Percentiles rank a stretch among this genome's conserved stretches.
Evolutionary conservation across 2,888 invertebrate species (phyloP).

Genomic region (Acrobasis consociella): DNA sequence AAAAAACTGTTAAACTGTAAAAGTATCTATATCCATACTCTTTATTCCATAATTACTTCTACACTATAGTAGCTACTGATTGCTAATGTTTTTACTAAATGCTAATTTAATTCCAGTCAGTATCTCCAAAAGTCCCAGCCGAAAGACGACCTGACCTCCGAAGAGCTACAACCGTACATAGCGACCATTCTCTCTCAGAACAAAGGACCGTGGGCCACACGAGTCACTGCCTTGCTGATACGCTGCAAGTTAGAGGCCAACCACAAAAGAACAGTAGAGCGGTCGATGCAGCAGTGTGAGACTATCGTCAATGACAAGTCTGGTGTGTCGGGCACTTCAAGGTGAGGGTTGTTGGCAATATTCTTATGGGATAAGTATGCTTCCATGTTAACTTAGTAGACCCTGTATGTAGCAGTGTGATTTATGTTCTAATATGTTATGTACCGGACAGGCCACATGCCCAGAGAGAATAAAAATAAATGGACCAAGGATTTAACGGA

Average conservation of each 20-base stretch:
- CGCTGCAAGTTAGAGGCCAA: conserved; percentile 90
- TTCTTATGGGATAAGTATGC: not conserved
- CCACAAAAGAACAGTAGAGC: conserved; percentile 92
- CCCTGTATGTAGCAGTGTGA: too few relatives aligned
- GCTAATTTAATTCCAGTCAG: conserved; percentile 78
- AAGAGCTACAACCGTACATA: conserved; percentile 92
- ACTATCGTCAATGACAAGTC: conserved; percentile 85
- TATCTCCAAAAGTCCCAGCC: conserved; percentile 89
- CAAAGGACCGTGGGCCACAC: conserved; percentile 89
- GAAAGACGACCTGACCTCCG: conserved; percentile 89
- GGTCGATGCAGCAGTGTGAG: conserved; percentile 94
- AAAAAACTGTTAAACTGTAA: too few relatives aligned
- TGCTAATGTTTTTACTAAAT: not conserved
- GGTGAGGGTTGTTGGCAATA: conserved; percentile 42
- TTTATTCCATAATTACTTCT: not conserved
- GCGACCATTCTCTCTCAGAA: conserved; percentile 84
- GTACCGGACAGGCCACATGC: too few relatives aligned
- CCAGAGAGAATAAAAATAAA: too few relatives aligned
- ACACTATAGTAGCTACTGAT: not conserved
- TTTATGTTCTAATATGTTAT: too few relatives aligned
- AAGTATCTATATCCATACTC: too few relatives aligned
- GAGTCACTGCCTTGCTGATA: conserved; percentile 87
- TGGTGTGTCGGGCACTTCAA: conserved; percentile 49
- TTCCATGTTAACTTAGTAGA: too few relatives aligned
- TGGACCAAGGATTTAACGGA: too few relatives aligned